Conservation (phyloP, 92 coral and sea anemone genomes). For the Metridium senile region DNA sequence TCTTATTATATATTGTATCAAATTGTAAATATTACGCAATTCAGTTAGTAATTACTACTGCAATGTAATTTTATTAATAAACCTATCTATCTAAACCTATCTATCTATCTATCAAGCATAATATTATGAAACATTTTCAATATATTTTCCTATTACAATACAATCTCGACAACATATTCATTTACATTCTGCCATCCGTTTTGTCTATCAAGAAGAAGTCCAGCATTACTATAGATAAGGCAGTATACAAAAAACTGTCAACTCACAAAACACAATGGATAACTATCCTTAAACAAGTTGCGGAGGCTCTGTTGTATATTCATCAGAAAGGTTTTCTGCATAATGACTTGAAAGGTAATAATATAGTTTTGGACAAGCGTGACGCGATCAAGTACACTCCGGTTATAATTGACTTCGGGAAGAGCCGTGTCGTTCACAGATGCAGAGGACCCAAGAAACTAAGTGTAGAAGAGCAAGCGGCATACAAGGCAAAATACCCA, state of each 20-base stretch:
- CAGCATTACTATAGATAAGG: not conserved
- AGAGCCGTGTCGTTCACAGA: constrained; percentile 1
- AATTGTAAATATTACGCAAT: too few species aligned
- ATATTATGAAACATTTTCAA: too few species aligned
- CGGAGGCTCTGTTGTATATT: constrained; percentile 1
- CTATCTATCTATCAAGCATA: too few species aligned
- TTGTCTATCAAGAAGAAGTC: not conserved
- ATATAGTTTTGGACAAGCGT: constrained; percentile 2
- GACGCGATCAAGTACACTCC: not conserved
- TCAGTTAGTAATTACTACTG: too few species aligned
- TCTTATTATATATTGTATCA: too few species aligned
- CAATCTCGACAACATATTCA: too few species aligned
- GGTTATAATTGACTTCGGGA: constrained; percentile 31
- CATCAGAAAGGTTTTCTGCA: constrained; percentile 35
- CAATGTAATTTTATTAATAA: too few species aligned
- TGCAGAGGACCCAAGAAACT: constrained; percentile 12
- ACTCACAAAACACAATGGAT: not conserved
- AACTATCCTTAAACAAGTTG: not conserved
- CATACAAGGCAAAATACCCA: constrained; percentile 28
- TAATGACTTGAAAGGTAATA: constrained; percentile 30
- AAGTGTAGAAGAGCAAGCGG: constrained; percentile 7
- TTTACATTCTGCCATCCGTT: too few species aligned
- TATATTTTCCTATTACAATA: too few species aligned
- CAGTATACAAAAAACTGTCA: not conserved
- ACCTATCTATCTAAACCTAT: too few species aligned